Conservation (phyloP, 1,140 invertebrate genomes). For the Hirudo medicinalis region DNA sequence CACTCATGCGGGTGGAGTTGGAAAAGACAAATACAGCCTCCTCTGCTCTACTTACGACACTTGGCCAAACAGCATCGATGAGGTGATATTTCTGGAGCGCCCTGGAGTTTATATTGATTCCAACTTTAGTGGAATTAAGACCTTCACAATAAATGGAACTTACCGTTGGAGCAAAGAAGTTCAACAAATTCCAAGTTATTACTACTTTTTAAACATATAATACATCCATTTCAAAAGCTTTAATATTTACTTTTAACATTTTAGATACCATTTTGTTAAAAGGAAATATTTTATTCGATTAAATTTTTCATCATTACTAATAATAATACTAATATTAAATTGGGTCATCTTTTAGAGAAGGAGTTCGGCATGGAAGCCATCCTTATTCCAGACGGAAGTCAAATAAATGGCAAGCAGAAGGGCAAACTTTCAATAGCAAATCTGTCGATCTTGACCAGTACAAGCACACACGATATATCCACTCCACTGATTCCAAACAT, state of each 20-base stretch:
- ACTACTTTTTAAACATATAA: not conserved
- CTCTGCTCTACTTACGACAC: conserved; percentile 3
- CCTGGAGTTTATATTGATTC: not conserved
- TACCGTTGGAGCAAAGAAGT: not conserved
- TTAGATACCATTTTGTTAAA: too few species aligned
- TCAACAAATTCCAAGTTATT: not conserved
- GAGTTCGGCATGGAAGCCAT: not conserved
- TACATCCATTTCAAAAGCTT: not conserved
- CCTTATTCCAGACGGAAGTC: not conserved
- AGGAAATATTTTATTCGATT: too few species aligned
- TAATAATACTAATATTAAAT: not conserved
- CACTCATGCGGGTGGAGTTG: not conserved
- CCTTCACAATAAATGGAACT: not conserved
- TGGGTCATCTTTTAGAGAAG: not conserved
- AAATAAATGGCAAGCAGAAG: not conserved
- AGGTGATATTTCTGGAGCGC: not conserved
- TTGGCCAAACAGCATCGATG: not conserved
- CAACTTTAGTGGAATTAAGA: not conserved
- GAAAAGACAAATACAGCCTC: not conserved
- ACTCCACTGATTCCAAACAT: not conserved
- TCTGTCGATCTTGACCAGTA: not conserved
- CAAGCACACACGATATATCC: not conserved
- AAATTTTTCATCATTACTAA: too few species aligned
- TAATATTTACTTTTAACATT: too few species aligned
- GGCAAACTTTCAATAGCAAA: not conserved